Base-by-base conservation (phyloP, 1,140 invertebrate species). In the Panagrolaimus sp. region DNA sequence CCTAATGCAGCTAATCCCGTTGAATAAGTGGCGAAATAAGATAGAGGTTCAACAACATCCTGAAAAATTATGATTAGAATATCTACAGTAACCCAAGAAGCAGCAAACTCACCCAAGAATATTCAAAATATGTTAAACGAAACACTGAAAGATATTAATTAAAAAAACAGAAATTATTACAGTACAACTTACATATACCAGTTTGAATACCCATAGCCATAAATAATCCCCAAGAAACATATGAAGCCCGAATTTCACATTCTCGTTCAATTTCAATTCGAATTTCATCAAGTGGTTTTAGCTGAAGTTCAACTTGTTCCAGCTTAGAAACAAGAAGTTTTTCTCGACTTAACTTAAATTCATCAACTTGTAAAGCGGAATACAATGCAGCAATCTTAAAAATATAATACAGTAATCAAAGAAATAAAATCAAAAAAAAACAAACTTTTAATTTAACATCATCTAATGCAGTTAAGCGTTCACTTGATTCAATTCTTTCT, bases 11-110 rank as follows among this genome's bases (percentile, higher is more conserved):
- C 90, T 88, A 98, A 95, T n/a, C 92, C 91, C 15, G 94, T 97
- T 38, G 92, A 93, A 83, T 98, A 98, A 1, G 96, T 98, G 43
- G 98, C 93, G 84, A 98, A 98, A 85, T 98, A 99, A 3, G 96
- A 98, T 68, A 98, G 92, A 1, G 96, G 96, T 85, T 99, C 96
- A 93, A 98, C 98, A 80, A 98, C 98, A 85, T 98, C 95, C n/a
- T n/a, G n/a, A n/a, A n/a, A n/a, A n/a, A n/a, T n/a, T n/a, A n/a
- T n/a, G n/a, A n/a, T n/a, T n/a, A n/a, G n/a, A n/a, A n/a, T n/a
- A n/a, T n/a, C n/a, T n/a, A n/a, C n/a, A n/a, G n/a, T n/a, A n/a
- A n/a, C n/a, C n/a, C n/a, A n/a, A n/a, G n/a, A n/a, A n/a, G n/a
- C n/a, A n/a, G n/a, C n/a, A n/a, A n/a, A n/a, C n/a, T n/a, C n/a